Evolutionary conservation across 2,888 invertebrate species (phyloP).

Genomic region (Protophormia terraenovae): DNA sequence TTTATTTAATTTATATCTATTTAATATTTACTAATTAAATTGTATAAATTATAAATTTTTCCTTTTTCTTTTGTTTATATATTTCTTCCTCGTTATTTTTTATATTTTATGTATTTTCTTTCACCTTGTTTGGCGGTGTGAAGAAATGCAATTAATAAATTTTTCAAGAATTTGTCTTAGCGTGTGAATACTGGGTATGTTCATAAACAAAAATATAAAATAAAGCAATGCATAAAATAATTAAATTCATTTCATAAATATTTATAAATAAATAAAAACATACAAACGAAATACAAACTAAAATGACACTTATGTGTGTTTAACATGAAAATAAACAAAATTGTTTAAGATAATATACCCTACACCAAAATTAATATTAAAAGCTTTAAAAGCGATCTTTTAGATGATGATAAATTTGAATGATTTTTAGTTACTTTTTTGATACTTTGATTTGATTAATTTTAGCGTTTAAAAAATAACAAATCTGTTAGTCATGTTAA

Average conservation of each 20-base stretch:
- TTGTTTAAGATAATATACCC: background rate
- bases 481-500: too few species aligned
- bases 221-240: constrained; percentile 7
- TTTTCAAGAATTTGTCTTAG: constrained; percentile 33
- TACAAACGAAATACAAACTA: background rate
- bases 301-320: constrained; percentile 47
- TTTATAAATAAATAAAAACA: constrained; percentile 24
- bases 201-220: background rate
- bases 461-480: too few species aligned
- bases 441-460: too few species aligned
- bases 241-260: constrained; percentile 35
- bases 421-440: too few species aligned
- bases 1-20: background rate
- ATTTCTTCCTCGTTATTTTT: background rate
- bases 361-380: background rate
- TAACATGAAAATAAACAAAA: constrained; percentile 48
- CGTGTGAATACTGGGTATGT: background rate
- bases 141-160: constrained; percentile 31
- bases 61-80: background rate
- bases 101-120: background rate
- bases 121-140: constrained; percentile 14
- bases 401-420: too few species aligned
- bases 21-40: constrained; percentile 23
- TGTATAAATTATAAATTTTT: constrained; percentile 26
- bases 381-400: background rate